Evolutionary conservation across 2,888 invertebrate genomes (phyloP).

Genomic region (Rhagonycha lutea): DNA sequence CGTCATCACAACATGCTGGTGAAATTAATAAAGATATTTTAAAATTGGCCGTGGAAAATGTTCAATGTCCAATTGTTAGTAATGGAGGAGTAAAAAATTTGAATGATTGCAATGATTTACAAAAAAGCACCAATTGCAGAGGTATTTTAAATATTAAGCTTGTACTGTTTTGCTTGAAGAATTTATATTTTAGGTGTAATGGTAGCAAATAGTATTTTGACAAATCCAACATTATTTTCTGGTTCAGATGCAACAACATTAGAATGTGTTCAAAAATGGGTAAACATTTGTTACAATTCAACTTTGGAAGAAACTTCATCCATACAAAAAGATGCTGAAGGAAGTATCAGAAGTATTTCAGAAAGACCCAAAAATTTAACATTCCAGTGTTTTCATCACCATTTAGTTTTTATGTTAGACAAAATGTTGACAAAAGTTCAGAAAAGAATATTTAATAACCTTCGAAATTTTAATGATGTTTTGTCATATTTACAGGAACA

Average conservation of each 20-base stretch:
- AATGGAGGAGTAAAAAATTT: conserved; percentile 87
- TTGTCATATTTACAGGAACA: conserved; percentile 69
- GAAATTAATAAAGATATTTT: conserved; percentile 74
- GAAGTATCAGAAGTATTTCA: conserved; percentile 40
- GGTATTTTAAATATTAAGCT: conserved; percentile 58
- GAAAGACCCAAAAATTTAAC: conserved; percentile 64
- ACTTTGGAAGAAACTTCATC: conserved; percentile 45
- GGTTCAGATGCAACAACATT: conserved; percentile 72
- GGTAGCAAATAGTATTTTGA: conserved; percentile 87
- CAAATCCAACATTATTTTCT: conserved; percentile 89
- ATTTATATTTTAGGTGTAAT: conserved; percentile 68
- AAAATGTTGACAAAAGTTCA: conserved; percentile 74
- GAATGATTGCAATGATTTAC: conserved; percentile 71
- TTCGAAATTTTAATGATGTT: conserved; percentile 70
- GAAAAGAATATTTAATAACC: conserved; percentile 77
- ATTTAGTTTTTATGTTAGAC: conserved; percentile 94
- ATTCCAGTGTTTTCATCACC: conserved; percentile 92
- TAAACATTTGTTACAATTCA: conserved; percentile 66
- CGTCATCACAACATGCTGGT: conserved; percentile 78
- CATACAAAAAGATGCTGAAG: neutral
- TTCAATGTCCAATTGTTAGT: conserved; percentile 84
- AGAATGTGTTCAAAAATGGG: conserved; percentile 82
- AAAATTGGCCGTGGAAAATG: conserved; percentile 68
- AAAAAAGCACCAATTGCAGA: conserved; percentile 69
- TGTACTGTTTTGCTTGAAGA: neutral